These are phyloP conservation scores for Thymelicus acteon DNA, from an alignment of 2,888 invertebrate genomes.

Conservation along the genomic window DNA sequence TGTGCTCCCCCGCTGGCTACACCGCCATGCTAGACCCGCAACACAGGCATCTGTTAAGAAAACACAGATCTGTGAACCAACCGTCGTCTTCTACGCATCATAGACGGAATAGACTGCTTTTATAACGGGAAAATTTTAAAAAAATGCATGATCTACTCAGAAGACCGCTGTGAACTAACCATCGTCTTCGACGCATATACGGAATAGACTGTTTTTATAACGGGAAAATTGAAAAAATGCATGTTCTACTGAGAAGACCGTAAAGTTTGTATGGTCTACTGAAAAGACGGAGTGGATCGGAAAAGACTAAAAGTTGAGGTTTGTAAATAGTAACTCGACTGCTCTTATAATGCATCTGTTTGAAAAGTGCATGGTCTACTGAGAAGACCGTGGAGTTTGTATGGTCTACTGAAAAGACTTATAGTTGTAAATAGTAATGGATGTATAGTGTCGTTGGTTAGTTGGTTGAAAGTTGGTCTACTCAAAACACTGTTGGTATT, in stretches of 20 bases:
- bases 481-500: constrained; percentile 40
- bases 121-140: constrained; percentile 28
- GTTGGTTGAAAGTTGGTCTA: constrained; percentile 29
- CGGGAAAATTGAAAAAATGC: neutral
- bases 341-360: too few species aligned
- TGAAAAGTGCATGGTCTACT: constrained; percentile 39
- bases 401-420: constrained; percentile 40
- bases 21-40: constrained; percentile 94
- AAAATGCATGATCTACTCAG: constrained; percentile 39
- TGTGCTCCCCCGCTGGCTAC: constrained; percentile 89
- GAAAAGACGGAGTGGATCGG: constrained; percentile 20
- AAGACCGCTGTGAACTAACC: constrained; percentile 42
- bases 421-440: neutral
- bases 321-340: neutral
- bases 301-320: neutral
- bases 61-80: constrained; percentile 82
- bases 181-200: constrained; percentile 28
- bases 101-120: constrained; percentile 43
- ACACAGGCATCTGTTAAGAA: constrained; percentile 88
- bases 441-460: neutral
- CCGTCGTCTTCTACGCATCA: constrained; percentile 31
- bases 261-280: constrained; percentile 42
- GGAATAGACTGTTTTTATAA: constrained; percentile 45
- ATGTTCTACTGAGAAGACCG: constrained; percentile 42
- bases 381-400: constrained; percentile 3